phyloP scores from a whole-genome alignment of 2,113 vertebrate genomes.

The Bubo blakistoni region DNA sequence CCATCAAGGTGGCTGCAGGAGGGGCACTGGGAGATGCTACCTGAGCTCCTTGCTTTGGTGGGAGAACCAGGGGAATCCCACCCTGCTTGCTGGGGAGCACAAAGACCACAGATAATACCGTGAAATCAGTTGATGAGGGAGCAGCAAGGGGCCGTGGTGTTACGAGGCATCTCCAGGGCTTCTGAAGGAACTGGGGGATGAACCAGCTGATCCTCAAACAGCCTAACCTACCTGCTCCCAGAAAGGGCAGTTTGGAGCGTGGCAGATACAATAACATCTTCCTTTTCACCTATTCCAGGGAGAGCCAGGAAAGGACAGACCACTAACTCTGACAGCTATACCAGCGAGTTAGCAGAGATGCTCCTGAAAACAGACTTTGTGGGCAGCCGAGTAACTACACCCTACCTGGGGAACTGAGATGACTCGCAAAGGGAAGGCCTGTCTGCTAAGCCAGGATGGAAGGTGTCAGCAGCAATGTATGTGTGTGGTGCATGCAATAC shows the following conservation, averaged over 20 bases:
- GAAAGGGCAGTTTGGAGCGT: background rate
- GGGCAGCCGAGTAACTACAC: background rate
- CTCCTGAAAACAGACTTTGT: background rate
- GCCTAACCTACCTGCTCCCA: background rate
- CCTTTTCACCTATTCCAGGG: background rate
- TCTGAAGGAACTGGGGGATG: background rate
- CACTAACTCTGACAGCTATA: fast-evolving
- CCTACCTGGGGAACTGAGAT: fast-evolving
- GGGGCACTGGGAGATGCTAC: background rate
- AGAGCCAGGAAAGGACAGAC: background rate
- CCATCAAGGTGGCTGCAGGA: background rate
- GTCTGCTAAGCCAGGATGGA: background rate
- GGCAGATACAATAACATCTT: background rate
- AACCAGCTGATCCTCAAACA: background rate
- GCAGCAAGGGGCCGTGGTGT: background rate
- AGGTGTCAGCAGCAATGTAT: background rate
- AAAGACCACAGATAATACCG: background rate
- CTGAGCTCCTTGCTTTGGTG: background rate
- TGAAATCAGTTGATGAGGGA: background rate
- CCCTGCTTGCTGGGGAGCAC: fast-evolving
- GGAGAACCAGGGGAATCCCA: background rate
- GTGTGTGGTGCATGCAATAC: fast-evolving
- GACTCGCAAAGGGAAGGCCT: background rate
- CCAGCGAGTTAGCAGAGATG: background rate
- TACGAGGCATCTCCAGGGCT: background rate